Evolutionary conservation across 2,888 invertebrate genomes (phyloP), one percentile per base, ranked within the genome.

Genomic region (Drosophila monieri): DNA sequence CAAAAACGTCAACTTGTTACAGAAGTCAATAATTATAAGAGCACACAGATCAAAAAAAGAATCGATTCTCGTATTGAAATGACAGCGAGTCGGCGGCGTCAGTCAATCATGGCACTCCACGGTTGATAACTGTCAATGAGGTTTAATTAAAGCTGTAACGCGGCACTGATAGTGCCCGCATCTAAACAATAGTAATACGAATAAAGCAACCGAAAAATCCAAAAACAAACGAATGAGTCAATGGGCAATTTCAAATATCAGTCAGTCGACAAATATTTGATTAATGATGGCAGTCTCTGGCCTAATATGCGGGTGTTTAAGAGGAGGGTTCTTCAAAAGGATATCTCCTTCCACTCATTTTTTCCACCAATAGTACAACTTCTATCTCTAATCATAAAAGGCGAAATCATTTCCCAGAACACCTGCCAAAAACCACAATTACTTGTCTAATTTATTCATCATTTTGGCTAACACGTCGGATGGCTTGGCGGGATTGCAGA

Each of bases 261-360:
- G 23, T 23, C 49, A 61, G 67, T 56, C 68, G 47, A 71, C 87
- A 80, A 87, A 85, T 83, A 83, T 83, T 87, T 83, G 77, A 76
- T 66, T 60, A 58, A 44, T 41, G 80, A 80, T 86, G 80, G 86
- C 62, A 23, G 8, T 18, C 3, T 6, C 5, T 0, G 3, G 51
- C 4, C 35, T 21, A 15, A 55, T 39, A 68, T 53, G 68, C 56
- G 46, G 59, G 48, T 27, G 15, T 4, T 12, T 1, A 12, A 12
- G 6, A n/a, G n/a, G 18, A 9, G 10, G 18, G 39, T 15, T 15
- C 18, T 18, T 4, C 18, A 9, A 10, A 41, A 18, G 9, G 39
- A 41, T 18, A 18, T 18, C 6, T 0, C 18, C 18, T 30, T 30
- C 12, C 4, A 12, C 5, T n/a, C 1, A 12, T 12, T 1, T 35